Percentiles rank a stretch among this genome's conserved stretches.
Evolutionary conservation across 2,797 vertebrate genomes (phyloP).

Genomic region (Eutrigla gurnardus): DNA sequence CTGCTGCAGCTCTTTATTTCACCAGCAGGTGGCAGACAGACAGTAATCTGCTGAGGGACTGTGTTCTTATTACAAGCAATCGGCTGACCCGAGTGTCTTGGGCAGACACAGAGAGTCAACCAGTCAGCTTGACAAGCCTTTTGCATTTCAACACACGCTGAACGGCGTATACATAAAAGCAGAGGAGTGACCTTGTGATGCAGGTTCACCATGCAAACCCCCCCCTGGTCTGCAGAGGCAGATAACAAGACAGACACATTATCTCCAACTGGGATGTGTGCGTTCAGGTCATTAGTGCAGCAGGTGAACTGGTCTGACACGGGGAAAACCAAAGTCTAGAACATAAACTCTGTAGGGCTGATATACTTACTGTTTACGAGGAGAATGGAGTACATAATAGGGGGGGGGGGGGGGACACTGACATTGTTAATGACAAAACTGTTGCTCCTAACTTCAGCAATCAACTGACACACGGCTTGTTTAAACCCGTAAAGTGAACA

Average conservation of each 20-base stretch:
- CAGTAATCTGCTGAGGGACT: background rate
- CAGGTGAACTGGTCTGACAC: background rate
- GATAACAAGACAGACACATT: background rate
- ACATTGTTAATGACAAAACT: background rate
- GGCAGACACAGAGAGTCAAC: background rate
- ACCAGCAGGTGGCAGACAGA: constrained; percentile 51
- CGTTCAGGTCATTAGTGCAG: too few species aligned
- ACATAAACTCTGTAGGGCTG: background rate
- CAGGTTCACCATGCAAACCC: background rate
- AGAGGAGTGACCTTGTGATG: background rate
- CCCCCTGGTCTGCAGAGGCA: background rate
- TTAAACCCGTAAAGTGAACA: too few species aligned
- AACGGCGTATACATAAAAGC: background rate
- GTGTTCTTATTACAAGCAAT: background rate
- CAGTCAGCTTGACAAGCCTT: constrained; percentile 10
- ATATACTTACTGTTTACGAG: background rate
- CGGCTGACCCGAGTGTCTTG: background rate
- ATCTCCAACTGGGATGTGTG: background rate
- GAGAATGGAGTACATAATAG: background rate
- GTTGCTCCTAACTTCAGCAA: background rate
- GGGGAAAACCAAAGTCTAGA: background rate
- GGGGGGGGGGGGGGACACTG: too few species aligned
- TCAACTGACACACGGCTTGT: background rate
- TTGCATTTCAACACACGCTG: constrained; percentile 10
- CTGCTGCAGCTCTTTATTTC: background rate